These are phyloP conservation scores for Microhierax caerulescens DNA, from an alignment of 2,797 vertebrate genomes.

Conservation along the genomic window DNA sequence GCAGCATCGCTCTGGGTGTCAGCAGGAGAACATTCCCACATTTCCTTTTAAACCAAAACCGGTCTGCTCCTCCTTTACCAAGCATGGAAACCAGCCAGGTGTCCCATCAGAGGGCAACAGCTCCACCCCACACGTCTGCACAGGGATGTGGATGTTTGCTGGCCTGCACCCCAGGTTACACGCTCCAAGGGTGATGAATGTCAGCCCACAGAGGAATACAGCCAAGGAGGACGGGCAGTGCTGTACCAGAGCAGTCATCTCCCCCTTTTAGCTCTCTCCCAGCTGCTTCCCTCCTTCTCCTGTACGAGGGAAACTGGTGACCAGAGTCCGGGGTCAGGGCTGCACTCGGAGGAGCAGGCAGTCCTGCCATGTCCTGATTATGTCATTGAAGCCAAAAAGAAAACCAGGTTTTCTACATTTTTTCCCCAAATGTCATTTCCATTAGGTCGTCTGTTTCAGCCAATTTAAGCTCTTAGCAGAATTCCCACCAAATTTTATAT, in stretches of 20 bases:
- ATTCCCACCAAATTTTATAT: conserved; percentile 74
- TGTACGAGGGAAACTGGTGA: conserved; percentile 11
- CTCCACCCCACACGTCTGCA: not conserved
- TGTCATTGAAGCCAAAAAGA: conserved; percentile 57
- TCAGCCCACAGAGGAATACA: not conserved
- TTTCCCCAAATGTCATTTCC: conserved; percentile 68
- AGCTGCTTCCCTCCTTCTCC: conserved; percentile 20
- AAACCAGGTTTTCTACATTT: conserved; percentile 45
- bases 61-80: not conserved
- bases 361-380: conserved; percentile 14
- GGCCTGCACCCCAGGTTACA: not conserved
- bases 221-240: not conserved
- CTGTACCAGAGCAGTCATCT: not conserved
- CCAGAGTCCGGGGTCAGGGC: not conserved
- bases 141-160: not conserved
- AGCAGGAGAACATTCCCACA: accelerated
- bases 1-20: not conserved
- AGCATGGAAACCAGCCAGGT: not conserved
- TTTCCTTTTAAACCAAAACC: not conserved
- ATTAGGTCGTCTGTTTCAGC: conserved; percentile 31
- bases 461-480: conserved; percentile 62
- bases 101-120: not conserved
- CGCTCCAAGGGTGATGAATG: not conserved
- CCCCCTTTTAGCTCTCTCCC: conserved; percentile 27
- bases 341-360: not conserved